A percentile compares a stretch with the other conserved stretches of the same genome.
Conservation (phyloP, 1,140 invertebrate species). For the Globodera ellingtonae region DNA sequence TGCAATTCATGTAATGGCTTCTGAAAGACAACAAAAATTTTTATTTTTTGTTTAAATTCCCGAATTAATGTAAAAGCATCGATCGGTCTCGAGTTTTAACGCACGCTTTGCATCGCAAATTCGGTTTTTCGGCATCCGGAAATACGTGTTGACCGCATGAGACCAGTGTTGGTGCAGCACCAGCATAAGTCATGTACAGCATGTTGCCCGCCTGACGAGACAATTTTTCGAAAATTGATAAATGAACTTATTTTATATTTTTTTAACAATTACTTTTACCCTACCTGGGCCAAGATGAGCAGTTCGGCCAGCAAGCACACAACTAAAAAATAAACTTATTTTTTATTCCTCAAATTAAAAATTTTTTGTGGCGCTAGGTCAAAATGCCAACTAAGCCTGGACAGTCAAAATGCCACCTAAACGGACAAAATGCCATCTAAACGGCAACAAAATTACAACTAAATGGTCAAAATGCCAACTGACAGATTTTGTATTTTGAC, state of each 20-base stretch:
- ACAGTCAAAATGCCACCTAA: no score
- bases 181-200: constrained; percentile 41
- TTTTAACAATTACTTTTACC: not conserved
- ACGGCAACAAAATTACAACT: no score
- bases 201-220: constrained; percentile 30
- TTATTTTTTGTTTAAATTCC: not conserved
- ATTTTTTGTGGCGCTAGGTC: no score
- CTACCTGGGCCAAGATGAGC: constrained; percentile 31
- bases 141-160: constrained; percentile 35
- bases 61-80: no score
- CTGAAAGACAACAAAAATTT: constrained; percentile 26
- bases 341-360: not conserved
- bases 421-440: no score
- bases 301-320: constrained; percentile 33
- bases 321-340: constrained; percentile 1
- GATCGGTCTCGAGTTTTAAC: not conserved
- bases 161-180: constrained; percentile 37
- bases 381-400: no score
- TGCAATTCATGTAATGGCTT: constrained; percentile 1
- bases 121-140: not conserved
- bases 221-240: no score
- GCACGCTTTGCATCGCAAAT: constrained; percentile 34
- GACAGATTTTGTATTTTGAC: no score
- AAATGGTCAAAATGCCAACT: no score
- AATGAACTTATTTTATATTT: not conserved